A percentile compares a stretch with the other conserved stretches of the same genome.
Conservation (phyloP, 2,797 vertebrate species). For the Micropoecilia bifurca region DNA sequence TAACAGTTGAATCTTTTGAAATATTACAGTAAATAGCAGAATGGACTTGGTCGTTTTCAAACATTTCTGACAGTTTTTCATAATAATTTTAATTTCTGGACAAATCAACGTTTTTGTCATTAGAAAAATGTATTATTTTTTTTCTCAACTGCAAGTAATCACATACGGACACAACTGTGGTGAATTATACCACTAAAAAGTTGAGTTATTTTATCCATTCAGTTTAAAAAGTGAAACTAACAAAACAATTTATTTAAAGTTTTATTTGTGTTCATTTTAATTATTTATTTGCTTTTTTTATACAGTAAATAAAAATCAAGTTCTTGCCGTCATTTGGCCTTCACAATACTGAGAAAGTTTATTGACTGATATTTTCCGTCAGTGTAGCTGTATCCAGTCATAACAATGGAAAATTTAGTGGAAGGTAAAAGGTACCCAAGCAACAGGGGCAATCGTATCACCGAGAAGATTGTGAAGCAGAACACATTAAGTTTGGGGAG, state of each 20-base stretch:
- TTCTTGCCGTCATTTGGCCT: background rate
- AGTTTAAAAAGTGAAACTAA: background rate
- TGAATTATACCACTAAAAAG: background rate
- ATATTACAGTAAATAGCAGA: background rate
- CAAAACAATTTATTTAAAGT: background rate
- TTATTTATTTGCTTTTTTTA: background rate
- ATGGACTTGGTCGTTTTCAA: background rate
- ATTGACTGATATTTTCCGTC: background rate
- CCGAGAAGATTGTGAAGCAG: background rate
- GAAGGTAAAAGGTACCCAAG: background rate
- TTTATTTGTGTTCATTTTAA: background rate
- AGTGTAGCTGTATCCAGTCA: too few species aligned
- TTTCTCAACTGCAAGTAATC: background rate
- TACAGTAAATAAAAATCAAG: background rate
- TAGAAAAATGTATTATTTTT: background rate
- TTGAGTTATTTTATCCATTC: background rate
- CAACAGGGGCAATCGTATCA: background rate
- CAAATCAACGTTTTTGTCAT: background rate
- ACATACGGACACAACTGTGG: background rate
- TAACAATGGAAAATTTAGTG: background rate
- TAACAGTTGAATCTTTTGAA: background rate
- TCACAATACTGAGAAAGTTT: background rate
- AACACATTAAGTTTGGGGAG: background rate
- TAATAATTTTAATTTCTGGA: background rate
- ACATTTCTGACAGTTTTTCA: background rate